These are phyloP conservation scores for Pangasianodon gigas DNA, from an alignment of 2,113 vertebrate species.

Conservation along the genomic window DNA sequence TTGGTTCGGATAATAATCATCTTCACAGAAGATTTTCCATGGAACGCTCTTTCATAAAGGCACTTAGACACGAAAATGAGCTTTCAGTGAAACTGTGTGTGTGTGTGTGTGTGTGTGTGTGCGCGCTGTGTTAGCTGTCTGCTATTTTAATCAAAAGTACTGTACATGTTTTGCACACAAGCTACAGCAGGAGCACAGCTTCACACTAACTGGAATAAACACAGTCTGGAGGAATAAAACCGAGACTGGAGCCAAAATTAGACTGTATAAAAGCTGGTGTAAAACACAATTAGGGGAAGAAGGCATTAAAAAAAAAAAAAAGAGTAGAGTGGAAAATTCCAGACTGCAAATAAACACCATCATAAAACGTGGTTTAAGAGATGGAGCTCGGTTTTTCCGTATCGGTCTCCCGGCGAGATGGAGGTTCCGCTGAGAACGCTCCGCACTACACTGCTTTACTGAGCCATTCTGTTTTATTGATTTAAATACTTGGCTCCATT, in stretches of 20 bases:
- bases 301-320: background rate
- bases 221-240: slow-evolving; percentile 28
- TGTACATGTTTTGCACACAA: slow-evolving; percentile 21
- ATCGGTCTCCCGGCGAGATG: slow-evolving; percentile 23
- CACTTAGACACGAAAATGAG: background rate
- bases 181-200: slow-evolving; percentile 10
- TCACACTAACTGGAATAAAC: background rate
- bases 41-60: background rate
- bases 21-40: background rate
- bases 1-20: background rate
- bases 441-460: slow-evolving; percentile 58
- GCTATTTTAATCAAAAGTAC: slow-evolving; percentile 20
- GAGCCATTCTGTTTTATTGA: slow-evolving; percentile 31
- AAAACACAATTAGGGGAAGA: slow-evolving; percentile 16
- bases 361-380: slow-evolving; percentile 24
- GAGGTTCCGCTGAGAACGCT: background rate
- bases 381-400: slow-evolving; percentile 15
- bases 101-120: background rate
- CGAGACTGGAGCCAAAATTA: slow-evolving; percentile 9
- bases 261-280: slow-evolving; percentile 2
- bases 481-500: slow-evolving; percentile 13
- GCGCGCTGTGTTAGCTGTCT: background rate
- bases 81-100: background rate
- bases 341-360: slow-evolving; percentile 10
- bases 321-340: slow-evolving; percentile 23